Evolutionary conservation across 2,888 invertebrate genomes (phyloP).

Genomic region (Cephus pygmeus): DNA sequence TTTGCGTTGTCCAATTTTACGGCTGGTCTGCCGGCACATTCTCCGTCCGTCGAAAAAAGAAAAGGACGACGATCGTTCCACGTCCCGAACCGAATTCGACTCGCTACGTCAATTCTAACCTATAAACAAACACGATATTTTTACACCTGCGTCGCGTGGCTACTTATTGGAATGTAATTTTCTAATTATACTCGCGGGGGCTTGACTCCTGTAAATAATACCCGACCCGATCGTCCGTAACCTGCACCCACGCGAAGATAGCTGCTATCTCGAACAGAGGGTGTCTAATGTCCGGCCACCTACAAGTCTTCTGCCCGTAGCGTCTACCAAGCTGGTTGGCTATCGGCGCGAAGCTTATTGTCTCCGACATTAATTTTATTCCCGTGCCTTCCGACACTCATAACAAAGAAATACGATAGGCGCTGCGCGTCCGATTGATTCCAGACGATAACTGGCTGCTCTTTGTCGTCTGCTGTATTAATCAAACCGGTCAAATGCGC

Average conservation of each 20-base stretch:
- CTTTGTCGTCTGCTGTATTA: background rate
- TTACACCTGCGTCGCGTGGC: background rate
- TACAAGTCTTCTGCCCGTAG: slow-evolving; percentile 28
- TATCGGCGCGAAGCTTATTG: slow-evolving; percentile 40
- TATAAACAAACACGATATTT: background rate
- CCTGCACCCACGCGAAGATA: slow-evolving; percentile 37
- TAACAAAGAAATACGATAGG: slow-evolving; percentile 40
- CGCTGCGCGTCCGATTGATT: slow-evolving; percentile 31
- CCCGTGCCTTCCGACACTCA: slow-evolving; percentile 37
- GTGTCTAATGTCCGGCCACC: slow-evolving; percentile 50
- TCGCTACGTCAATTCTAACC: background rate
- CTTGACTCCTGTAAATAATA: background rate
- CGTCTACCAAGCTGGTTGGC: slow-evolving; percentile 23
- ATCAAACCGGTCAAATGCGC: rapidly evolving
- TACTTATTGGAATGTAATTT: slow-evolving; percentile 25
- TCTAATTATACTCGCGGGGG: slow-evolving; percentile 38
- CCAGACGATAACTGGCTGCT: background rate
- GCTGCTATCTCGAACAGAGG: slow-evolving; percentile 44
- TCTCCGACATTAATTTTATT: slow-evolving; percentile 48
- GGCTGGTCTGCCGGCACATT: background rate
- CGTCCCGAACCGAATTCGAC: background rate
- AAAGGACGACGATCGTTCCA: background rate
- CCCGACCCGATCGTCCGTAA: background rate
- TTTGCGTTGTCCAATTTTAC: slow-evolving; percentile 4
- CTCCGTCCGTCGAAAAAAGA: background rate